Base-by-base conservation (phyloP, 2,888 invertebrate species). In the Chalcosyrphus nemorum region DNA sequence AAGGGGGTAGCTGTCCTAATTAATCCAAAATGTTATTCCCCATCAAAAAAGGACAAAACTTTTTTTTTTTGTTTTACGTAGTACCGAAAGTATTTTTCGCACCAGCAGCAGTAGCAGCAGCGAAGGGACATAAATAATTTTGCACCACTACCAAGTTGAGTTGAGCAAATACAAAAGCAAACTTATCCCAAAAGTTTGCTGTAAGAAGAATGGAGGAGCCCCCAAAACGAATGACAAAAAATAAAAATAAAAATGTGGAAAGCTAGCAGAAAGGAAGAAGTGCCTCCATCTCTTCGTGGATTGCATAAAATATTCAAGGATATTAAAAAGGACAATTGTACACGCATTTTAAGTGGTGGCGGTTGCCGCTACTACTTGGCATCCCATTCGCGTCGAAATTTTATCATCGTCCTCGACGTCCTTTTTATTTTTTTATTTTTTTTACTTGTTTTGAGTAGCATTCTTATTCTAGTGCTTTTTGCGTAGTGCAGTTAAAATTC, bases 271-370 rank as follows among this genome's bases (percentile, higher is more conserved):
- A 17, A 47, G 13, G 9, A 56, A 47, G 45, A 6, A 35, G 43
- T 24, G 47, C 7, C 11, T 27, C 15, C 38, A 24, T 32, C 29
- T 29, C 70, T 47, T 9, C 32, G 43, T 68, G 68, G 54, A 74
- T 78, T 84, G 78, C 68, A 84, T 84, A 70, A 68, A 65, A 84
- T 78, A 74, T 84, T 74, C 78, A 70, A 71, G 80, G 70, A 84
- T 84, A 84, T 80, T 84, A 74, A 84, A 84, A 84, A 84, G 84
- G 70, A 80, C 84, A 84, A 84, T 84, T 80, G 84, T 84, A 82
- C 72, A 78, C 82, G 82, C 82, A 82, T 82, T 82, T 77, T 72
- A 68, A 82, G 72, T 82, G 77, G 77, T 82, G 72, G 77, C 56
- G 61, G 66, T 68, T 35, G 45, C 41, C 54, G 45, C 81, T 45